phyloP scores from a whole-genome alignment of 2,113 vertebrate genomes.

The Sylvietta virens region DNA sequence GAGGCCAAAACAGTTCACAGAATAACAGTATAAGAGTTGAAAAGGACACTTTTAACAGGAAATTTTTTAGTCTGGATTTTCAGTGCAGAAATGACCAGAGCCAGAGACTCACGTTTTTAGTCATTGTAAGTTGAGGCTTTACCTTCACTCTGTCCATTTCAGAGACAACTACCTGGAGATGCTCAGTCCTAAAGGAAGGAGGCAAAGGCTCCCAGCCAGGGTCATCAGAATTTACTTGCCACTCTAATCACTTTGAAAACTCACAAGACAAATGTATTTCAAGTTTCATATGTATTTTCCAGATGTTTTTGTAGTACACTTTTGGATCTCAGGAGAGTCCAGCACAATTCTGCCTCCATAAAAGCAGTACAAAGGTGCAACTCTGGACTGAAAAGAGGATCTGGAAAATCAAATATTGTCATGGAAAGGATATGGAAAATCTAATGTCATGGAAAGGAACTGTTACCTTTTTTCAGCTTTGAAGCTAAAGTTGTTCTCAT shows the following conservation, averaged over 20 bases:
- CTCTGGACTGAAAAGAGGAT: not conserved
- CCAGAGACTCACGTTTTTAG: not conserved
- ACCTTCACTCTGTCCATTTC: not conserved
- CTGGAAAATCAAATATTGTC: not conserved
- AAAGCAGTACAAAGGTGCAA: not conserved
- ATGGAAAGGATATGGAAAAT: not conserved
- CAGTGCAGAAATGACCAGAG: not conserved
- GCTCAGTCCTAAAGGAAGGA: not conserved
- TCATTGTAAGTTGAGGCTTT: not conserved
- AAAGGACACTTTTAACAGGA: not conserved
- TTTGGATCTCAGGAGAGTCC: not conserved
- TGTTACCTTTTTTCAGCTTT: not conserved
- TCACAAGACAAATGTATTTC: not conserved
- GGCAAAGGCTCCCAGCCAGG: not conserved
- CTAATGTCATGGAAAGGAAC: not conserved
- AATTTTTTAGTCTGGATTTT: not conserved
- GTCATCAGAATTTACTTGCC: not conserved
- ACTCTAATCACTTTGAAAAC: not conserved
- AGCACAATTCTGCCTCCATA: not conserved
- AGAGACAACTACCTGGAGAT: not conserved
- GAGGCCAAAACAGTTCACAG: not conserved
- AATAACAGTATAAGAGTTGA: not conserved
- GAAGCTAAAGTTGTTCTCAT: not conserved
- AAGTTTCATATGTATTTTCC: not conserved
- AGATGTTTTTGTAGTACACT: not conserved